A percentile compares a stretch with the other conserved stretches of the same genome.
Evolutionary conservation across 2,113 vertebrate species (phyloP).

Genomic region (Lates calcarifer): DNA sequence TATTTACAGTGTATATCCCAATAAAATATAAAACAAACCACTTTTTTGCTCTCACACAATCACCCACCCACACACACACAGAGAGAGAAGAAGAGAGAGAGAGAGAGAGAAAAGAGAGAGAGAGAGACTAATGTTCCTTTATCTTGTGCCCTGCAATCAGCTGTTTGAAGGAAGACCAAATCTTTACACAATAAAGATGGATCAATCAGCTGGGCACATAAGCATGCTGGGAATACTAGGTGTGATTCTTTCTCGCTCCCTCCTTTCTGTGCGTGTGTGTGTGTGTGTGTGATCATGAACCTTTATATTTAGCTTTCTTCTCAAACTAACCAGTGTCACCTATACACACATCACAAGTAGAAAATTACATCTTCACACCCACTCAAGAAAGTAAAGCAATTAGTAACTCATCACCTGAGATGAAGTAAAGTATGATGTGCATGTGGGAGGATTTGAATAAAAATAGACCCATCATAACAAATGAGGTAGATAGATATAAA

Average conservation of each 20-base stretch:
- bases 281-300: not conserved
- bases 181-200: no score
- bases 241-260: no score
- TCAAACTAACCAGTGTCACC: conserved; percentile 33
- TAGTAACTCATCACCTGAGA: conserved; percentile 47
- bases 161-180: conserved; percentile 46
- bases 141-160: conserved; percentile 32
- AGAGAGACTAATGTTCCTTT: conserved; percentile 13
- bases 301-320: conserved; percentile 31
- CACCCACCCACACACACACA: conserved; percentile 17
- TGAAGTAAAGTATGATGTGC: conserved; percentile 1
- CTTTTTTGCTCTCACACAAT: no score
- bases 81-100: no score
- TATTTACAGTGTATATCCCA: not conserved
- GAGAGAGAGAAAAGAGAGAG: no score
- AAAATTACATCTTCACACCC: conserved; percentile 40
- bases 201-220: conserved; percentile 57
- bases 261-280: not conserved
- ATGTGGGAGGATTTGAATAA: conserved; percentile 24
- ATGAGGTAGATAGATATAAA: not conserved
- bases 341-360: conserved; percentile 15
- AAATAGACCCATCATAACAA: conserved; percentile 31
- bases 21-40: not conserved
- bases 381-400: conserved; percentile 56
- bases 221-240: conserved; percentile 36